Conservation (phyloP, 2,888 invertebrate genomes). For the Lepas anatifera region DNA sequence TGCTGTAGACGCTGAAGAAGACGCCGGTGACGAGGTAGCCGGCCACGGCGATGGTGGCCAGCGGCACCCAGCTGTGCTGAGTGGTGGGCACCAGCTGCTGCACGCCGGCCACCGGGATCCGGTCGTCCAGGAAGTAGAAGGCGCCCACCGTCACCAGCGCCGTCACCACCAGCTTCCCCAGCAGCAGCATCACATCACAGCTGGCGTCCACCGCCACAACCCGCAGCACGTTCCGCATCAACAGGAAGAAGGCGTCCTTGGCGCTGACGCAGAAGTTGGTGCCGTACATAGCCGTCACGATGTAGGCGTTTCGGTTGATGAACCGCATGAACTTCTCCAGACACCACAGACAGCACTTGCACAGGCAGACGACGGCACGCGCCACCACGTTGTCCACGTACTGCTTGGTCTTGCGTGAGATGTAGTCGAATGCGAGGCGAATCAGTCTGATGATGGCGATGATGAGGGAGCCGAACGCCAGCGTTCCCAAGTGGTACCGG, state of each 20-base stretch:
- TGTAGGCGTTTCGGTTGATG: constrained; percentile 71
- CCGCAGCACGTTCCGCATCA: constrained; percentile 70
- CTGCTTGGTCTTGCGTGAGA: constrained; percentile 68
- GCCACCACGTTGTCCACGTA: constrained; percentile 43
- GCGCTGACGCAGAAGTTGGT: constrained; percentile 83
- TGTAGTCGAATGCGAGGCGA: constrained; percentile 66
- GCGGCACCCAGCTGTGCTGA: constrained; percentile 70
- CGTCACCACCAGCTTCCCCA: constrained; percentile 76
- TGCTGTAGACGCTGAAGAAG: constrained; percentile 88
- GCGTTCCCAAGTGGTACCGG: constrained; percentile 76
- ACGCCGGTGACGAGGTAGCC: constrained; percentile 74
- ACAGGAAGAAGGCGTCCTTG: constrained; percentile 71
- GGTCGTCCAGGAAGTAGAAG: constrained; percentile 54
- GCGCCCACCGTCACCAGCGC: constrained; percentile 62
- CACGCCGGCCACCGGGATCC: not conserved
- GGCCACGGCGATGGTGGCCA: constrained; percentile 64
- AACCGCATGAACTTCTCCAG: constrained; percentile 72
- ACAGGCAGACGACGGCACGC: constrained; percentile 54
- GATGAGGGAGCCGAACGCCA: constrained; percentile 84
- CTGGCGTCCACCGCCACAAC: constrained; percentile 69
- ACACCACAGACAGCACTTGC: constrained; percentile 49
- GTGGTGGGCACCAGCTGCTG: constrained; percentile 36
- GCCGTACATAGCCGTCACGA: constrained; percentile 91
- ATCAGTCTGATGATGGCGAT: constrained; percentile 83
- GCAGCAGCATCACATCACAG: constrained; percentile 79